Percentiles rank a stretch among this genome's conserved stretches.
phyloP scores from a whole-genome alignment of 2,888 invertebrate species.

The Caenorhabditis sinica region DNA sequence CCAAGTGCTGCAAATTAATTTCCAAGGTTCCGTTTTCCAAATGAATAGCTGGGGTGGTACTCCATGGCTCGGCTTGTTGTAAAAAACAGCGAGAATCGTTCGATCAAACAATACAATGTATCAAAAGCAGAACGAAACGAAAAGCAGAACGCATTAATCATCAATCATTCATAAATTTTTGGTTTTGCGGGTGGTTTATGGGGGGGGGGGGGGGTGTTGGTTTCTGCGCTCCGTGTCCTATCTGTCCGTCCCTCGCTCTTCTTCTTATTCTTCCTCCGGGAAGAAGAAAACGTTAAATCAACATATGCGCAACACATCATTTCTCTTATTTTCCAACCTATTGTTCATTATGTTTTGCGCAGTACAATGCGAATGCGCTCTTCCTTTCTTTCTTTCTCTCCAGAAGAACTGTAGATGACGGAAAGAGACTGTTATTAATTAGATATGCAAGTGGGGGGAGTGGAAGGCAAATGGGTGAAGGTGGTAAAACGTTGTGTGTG shows the following conservation, averaged over 20 bases:
- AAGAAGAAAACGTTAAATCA: conserved; percentile 39
- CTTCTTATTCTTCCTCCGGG: conserved; percentile 18
- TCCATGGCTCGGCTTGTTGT: not conserved
- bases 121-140: not conserved
- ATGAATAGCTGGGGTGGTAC: not conserved
- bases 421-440: conserved; percentile 31
- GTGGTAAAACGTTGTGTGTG: conserved; percentile 39
- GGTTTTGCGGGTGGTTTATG: conserved; percentile 17
- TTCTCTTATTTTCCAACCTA: conserved; percentile 23
- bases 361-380: conserved; percentile 14
- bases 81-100: not conserved
- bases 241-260: conserved; percentile 21
- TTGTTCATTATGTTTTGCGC: conserved; percentile 18
- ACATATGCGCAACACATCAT: conserved; percentile 42
- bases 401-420: not conserved
- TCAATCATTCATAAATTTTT: conserved; percentile 35
- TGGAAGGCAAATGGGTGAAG: conserved; percentile 4
- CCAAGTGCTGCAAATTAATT: not conserved
- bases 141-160: conserved; percentile 20
- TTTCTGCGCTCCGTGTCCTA: conserved; percentile 8
- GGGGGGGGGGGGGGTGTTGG: too few species aligned
- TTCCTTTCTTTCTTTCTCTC: too few species aligned
- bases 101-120: conserved; percentile 23
- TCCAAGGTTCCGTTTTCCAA: too few species aligned
- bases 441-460: conserved; percentile 24